Conservation (phyloP, 2,888 invertebrate species). For the Lysandra coridon region DNA sequence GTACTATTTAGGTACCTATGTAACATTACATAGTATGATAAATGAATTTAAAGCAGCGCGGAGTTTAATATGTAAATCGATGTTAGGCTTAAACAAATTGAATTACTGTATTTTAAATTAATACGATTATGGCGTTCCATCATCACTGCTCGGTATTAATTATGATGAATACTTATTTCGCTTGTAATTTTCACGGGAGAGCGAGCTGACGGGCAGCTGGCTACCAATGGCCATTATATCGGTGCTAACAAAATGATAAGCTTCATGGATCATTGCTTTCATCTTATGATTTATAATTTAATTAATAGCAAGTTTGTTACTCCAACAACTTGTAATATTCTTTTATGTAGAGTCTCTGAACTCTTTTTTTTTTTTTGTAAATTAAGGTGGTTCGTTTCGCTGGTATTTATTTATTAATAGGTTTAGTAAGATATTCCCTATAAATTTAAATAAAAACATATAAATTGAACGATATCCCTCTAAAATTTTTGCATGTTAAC, state of each 20-base stretch:
- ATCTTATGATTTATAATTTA: too few species aligned
- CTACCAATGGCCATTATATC: too few species aligned
- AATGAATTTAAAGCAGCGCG: not conserved
- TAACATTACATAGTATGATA: not conserved
- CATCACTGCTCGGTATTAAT: not conserved
- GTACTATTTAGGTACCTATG: not conserved
- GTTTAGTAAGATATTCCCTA: too few species aligned
- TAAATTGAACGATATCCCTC: not conserved
- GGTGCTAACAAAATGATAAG: too few species aligned
- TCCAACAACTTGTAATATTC: too few species aligned
- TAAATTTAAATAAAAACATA: too few species aligned
- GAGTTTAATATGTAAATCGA: conserved; percentile 27
- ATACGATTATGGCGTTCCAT: not conserved
- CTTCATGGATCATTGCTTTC: too few species aligned
- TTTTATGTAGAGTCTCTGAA: too few species aligned
- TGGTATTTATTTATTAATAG: too few species aligned
- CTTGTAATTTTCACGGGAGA: conserved; percentile 4
- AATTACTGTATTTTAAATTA: conserved; percentile 28
- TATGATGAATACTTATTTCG: not conserved
- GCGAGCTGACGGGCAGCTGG: not conserved
- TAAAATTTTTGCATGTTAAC: not conserved
- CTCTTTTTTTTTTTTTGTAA: too few species aligned
- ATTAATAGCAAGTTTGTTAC: too few species aligned
- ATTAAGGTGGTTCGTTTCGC: too few species aligned
- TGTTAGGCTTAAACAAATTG: conserved; percentile 22